These are phyloP conservation scores for Oceanites oceanicus DNA, from an alignment of 2,113 vertebrate genomes.

Conservation along the genomic window DNA sequence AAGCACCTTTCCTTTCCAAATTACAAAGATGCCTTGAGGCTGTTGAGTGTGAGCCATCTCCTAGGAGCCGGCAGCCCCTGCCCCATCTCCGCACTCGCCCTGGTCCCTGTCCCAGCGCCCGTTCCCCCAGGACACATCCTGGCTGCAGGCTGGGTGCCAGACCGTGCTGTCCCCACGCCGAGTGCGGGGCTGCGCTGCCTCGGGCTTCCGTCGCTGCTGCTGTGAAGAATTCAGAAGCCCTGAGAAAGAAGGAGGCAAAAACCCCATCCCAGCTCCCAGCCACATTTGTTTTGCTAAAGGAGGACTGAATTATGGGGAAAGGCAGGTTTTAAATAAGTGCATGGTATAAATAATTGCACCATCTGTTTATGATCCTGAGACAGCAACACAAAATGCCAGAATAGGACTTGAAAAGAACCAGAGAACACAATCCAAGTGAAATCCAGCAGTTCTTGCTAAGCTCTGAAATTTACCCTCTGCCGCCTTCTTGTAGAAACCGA, in stretches of 20 bases:
- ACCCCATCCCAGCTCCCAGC: not conserved
- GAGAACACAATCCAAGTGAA: not conserved
- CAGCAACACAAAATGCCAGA: not conserved
- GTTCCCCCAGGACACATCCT: not conserved
- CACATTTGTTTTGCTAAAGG: not conserved
- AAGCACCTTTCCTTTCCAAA: not conserved
- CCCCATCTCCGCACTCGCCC: not conserved
- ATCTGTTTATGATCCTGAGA: not conserved
- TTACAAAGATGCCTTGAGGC: not conserved
- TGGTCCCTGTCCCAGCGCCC: not conserved
- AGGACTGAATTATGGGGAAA: not conserved
- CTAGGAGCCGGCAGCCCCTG: not conserved
- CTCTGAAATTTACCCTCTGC: not conserved
- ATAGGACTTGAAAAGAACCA: not conserved
- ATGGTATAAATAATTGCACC: not conserved
- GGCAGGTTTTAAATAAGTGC: not conserved
- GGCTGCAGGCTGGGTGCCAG: not conserved
- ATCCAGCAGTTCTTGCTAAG: not conserved
- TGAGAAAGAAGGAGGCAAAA: not conserved
- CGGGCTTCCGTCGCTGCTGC: not conserved
- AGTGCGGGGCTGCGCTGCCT: not conserved
- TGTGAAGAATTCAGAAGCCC: not conserved
- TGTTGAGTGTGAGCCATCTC: not conserved
- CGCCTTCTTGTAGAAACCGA: not conserved
- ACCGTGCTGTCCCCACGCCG: not conserved